Percentiles rank a stretch among this genome's conserved stretches.
Conservation (phyloP, 2,888 invertebrate genomes). For the Dryobotodes eremita region DNA sequence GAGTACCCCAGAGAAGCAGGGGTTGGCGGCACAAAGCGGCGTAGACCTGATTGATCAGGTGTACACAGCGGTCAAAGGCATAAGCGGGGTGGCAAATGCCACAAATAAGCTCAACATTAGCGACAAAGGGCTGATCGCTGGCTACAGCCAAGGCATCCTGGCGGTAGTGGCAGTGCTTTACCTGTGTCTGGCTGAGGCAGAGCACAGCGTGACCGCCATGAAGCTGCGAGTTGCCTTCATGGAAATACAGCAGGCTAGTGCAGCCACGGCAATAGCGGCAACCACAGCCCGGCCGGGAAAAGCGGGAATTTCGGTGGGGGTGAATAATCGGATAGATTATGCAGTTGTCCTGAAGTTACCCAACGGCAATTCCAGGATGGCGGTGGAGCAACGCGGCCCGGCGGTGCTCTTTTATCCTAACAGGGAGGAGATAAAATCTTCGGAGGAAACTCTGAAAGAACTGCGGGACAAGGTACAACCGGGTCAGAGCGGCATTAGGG, state of each 20-base stretch:
- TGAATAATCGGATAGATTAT: accelerated
- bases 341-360: neutral
- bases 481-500: accelerated
- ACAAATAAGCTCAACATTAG: accelerated
- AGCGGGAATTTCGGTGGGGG: no score
- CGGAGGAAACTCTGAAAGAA: neutral
- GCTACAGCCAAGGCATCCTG: neutral
- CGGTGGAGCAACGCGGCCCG: neutral
- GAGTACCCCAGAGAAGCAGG: no score
- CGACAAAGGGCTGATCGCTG: neutral
- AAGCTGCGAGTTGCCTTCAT: neutral
- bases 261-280: accelerated
- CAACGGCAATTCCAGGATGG: accelerated
- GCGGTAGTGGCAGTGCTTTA: neutral
- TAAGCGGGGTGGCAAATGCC: neutral
- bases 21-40: neutral
- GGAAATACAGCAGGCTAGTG: neutral
- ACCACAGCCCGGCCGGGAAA: no score
- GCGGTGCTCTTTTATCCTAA: neutral
- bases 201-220: accelerated
- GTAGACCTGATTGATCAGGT: neutral
- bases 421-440: neutral
- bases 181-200: neutral
- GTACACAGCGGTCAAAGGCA: neutral
- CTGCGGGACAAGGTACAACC: neutral